Conservation (phyloP, 2,888 invertebrate genomes). For the Morpho achilles region DNA sequence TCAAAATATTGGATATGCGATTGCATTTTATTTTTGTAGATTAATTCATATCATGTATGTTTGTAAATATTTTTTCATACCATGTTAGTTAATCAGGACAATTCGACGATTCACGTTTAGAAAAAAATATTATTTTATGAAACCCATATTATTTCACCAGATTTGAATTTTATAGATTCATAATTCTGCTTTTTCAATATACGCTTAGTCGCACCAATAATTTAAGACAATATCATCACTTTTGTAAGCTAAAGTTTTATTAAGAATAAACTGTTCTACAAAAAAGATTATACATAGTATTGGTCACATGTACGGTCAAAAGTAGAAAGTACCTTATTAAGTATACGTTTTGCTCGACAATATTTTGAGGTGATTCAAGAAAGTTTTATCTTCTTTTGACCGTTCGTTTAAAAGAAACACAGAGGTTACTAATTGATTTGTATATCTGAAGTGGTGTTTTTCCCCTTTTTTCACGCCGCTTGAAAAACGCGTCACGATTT, state of each 20-base stretch:
- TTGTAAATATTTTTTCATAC: conserved; percentile 11
- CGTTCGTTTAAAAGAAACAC: conserved; percentile 9
- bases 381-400: conserved; percentile 16
- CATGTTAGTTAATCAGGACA: background rate
- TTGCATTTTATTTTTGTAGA: background rate
- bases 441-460: conserved; percentile 71
- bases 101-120: background rate
- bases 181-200: conserved; percentile 28
- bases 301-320: conserved; percentile 8
- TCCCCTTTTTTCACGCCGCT: conserved; percentile 78
- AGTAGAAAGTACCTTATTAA: background rate
- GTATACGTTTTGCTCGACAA: background rate
- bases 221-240: conserved; percentile 13
- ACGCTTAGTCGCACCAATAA: conserved; percentile 25
- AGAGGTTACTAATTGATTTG: conserved; percentile 16
- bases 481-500: conserved; percentile 73
- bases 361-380: background rate
- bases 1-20: too few relatives aligned
- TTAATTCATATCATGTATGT: conserved; percentile 1
- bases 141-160: conserved; percentile 18
- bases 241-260: conserved; percentile 3
- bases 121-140: conserved; percentile 2
- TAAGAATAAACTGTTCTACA: background rate
- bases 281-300: background rate
- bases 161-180: conserved; percentile 33